These are phyloP conservation scores for Leistus spinibarbis DNA, from an alignment of 2,888 invertebrate genomes.

Conservation along the genomic window DNA sequence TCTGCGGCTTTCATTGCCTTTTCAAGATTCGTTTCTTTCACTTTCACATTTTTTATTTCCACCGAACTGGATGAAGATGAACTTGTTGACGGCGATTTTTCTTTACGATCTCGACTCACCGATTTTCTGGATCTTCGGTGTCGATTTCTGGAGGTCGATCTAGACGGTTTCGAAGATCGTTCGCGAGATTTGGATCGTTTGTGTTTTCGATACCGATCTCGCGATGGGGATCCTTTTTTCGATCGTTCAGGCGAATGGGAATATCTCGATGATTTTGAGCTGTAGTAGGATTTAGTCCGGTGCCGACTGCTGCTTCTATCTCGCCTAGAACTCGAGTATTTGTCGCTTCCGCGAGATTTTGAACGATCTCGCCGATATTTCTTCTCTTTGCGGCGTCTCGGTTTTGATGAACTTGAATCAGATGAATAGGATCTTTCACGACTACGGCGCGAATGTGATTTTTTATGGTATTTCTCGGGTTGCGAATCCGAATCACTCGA, in stretches of 20 bases:
- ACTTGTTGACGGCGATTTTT: conserved; percentile 21
- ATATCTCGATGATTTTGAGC: conserved; percentile 45
- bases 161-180: conserved; percentile 26
- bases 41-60: conserved; percentile 27
- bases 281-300: conserved; percentile 45
- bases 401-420: conserved; percentile 50
- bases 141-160: conserved; percentile 42
- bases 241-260: conserved; percentile 41
- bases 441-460: conserved; percentile 52
- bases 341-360: conserved; percentile 49
- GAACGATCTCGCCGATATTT: conserved; percentile 47
- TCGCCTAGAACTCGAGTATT: conserved; percentile 44
- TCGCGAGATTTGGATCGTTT: conserved; percentile 42
- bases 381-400: conserved; percentile 45
- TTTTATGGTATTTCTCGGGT: conserved; percentile 52
- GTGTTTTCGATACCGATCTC: conserved; percentile 44
- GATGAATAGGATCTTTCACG: conserved; percentile 54
- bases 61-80: conserved; percentile 31
- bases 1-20: conserved; percentile 16
- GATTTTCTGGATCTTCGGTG: conserved; percentile 43
- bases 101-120: conserved; percentile 33
- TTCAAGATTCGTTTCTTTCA: conserved; percentile 26
- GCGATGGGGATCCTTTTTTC: conserved; percentile 41
- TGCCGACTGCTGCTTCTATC: conserved; percentile 49
- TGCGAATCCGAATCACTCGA: conserved; percentile 55